phyloP scores from a whole-genome alignment of 2,888 invertebrate species.

The Parnassius smintheus region DNA sequence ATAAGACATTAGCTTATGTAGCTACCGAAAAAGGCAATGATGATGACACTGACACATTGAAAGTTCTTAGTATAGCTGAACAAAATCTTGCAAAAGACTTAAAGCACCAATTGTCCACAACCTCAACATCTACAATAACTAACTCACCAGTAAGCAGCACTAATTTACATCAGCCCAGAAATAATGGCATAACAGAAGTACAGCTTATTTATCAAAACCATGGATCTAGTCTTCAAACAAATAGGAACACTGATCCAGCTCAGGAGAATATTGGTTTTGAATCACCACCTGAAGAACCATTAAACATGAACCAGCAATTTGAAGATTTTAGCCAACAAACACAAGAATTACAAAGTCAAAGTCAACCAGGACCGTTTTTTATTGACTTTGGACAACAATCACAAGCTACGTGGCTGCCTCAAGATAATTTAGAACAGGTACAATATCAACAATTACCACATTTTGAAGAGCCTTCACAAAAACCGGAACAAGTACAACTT shows the following conservation, averaged over 20 bases:
- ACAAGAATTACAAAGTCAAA: slow-evolving; percentile 26
- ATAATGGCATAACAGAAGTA: slow-evolving; percentile 4
- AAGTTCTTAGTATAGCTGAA: slow-evolving; percentile 8
- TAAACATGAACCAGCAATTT: slow-evolving; percentile 33
- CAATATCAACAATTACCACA: slow-evolving; percentile 31
- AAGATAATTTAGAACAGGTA: slow-evolving; percentile 29
- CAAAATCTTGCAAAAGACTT: slow-evolving; percentile 8
- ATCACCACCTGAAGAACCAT: slow-evolving; percentile 30
- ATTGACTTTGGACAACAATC: slow-evolving; percentile 29
- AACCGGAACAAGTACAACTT: background rate
- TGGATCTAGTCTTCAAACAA: slow-evolving; percentile 3
- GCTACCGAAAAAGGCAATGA: slow-evolving; percentile 1
- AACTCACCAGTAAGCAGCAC: background rate
- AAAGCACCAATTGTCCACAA: background rate
- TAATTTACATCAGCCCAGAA: slow-evolving; percentile 9
- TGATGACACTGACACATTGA: background rate
- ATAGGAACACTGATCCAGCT: slow-evolving; percentile 8
- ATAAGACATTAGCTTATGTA: slow-evolving; percentile 8
- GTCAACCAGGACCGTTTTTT: slow-evolving; percentile 20
- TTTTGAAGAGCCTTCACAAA: slow-evolving; percentile 20
- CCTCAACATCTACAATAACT: background rate
- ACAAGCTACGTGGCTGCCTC: slow-evolving; percentile 32
- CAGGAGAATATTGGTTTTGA: slow-evolving; percentile 19
- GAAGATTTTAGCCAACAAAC: slow-evolving; percentile 34
- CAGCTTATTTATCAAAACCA: background rate